A percentile compares a stretch with the other conserved stretches of the same genome.
These are phyloP conservation scores for Acanthacorydalis orientalis DNA, from an alignment of 2,888 invertebrate species.

Conservation along the genomic window DNA sequence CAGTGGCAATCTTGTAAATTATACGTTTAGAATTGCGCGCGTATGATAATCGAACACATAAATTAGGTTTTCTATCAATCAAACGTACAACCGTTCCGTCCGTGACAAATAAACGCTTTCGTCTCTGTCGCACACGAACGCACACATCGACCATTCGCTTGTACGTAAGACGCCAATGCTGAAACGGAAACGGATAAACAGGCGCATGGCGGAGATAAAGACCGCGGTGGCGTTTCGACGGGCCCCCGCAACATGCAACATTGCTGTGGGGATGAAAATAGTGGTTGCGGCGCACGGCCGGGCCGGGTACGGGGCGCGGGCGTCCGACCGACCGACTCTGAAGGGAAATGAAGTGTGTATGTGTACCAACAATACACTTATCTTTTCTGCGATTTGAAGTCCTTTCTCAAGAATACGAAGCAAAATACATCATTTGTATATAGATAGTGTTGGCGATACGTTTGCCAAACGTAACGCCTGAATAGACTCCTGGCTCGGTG, in stretches of 20 bases:
- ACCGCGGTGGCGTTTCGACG: background rate
- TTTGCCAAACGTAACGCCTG: no score
- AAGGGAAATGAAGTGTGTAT: slow-evolving; percentile 26
- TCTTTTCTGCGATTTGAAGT: slow-evolving; percentile 22
- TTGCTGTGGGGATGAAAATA: background rate
- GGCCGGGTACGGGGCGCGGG: slow-evolving; percentile 14
- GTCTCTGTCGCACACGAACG: no score
- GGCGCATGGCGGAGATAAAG: background rate
- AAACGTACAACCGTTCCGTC: no score
- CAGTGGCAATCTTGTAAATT: no score
- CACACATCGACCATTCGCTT: no score
- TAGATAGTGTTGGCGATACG: slow-evolving; percentile 14
- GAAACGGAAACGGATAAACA: background rate
- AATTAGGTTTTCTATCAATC: no score
- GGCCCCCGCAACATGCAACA: background rate
- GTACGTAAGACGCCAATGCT: background rate
- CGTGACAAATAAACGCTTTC: no score
- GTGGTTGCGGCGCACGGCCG: background rate
- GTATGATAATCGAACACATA: no score
- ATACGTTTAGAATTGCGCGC: no score
- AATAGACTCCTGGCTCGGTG: no score
- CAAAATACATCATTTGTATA: slow-evolving; percentile 28
- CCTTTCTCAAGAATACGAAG: slow-evolving; percentile 11
- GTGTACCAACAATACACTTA: slow-evolving; percentile 27
- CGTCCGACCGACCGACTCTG: slow-evolving; percentile 17